Percentiles rank a stretch among this genome's conserved stretches.
phyloP scores from a whole-genome alignment of 2,888 invertebrate genomes.

The Acleris emargana region DNA sequence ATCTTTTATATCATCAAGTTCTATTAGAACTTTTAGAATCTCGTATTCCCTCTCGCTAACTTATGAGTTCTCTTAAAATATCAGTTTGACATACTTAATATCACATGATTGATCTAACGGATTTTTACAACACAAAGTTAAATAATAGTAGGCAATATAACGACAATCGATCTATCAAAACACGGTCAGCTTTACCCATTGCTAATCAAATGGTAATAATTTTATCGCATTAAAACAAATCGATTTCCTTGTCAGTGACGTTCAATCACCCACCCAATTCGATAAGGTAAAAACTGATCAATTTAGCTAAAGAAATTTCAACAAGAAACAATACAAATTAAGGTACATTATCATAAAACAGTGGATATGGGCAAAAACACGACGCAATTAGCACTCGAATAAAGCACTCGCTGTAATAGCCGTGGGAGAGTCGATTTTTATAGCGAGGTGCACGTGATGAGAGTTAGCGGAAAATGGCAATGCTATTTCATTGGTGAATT shows the following conservation, averaged over 20 bases:
- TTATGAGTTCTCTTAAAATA: no score
- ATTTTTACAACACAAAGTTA: not conserved
- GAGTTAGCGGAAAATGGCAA: constrained; percentile 41
- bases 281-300: not conserved
- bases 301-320: not conserved
- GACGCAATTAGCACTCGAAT: constrained; percentile 73
- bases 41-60: no score
- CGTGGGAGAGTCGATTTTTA: constrained; percentile 67
- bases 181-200: constrained; percentile 24
- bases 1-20: no score
- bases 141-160: not conserved
- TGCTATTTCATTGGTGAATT: not conserved
- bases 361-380: constrained; percentile 61
- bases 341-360: constrained; percentile 16
- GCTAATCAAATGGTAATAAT: constrained; percentile 50
- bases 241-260: constrained; percentile 63
- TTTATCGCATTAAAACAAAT: constrained; percentile 69
- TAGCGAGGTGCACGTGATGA: constrained; percentile 43
- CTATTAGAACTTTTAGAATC: no score
- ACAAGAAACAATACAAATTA: constrained; percentile 11
- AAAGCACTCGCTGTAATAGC: constrained; percentile 72
- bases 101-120: constrained; percentile 1
- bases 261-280: not conserved
- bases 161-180: constrained; percentile 11
- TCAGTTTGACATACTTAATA: no score